Evolutionary conservation across 23 tunicate species (phyloP).

Genomic region (Corella eumyota): DNA sequence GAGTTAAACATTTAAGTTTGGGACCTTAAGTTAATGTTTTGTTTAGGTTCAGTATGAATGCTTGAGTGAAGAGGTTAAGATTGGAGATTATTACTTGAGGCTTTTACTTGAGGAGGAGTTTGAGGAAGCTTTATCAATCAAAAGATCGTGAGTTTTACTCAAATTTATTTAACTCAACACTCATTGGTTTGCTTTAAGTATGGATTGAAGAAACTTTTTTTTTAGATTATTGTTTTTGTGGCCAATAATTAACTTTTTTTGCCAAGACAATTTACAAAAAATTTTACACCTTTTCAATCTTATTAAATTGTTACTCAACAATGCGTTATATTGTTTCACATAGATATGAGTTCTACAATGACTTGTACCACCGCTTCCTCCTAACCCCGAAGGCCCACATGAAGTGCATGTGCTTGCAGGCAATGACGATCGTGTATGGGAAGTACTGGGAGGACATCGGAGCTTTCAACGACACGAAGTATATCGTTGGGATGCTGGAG

Average conservation of each 20-base stretch:
- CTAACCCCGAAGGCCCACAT: slow-evolving; percentile 82
- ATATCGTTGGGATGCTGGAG: slow-evolving; percentile 88
- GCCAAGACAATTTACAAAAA: no score
- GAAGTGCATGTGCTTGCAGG: slow-evolving; percentile 98
- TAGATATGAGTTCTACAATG: slow-evolving; percentile 92
- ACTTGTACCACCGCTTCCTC: slow-evolving; percentile 92
- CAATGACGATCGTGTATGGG: slow-evolving; percentile 94
- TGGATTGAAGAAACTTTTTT: no score
- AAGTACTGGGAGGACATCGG: slow-evolving; percentile 95
- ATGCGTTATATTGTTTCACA: neutral
- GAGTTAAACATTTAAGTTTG: neutral
- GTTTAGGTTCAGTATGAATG: slow-evolving; percentile 73
- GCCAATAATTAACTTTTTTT: no score
- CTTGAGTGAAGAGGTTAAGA: slow-evolving; percentile 77
- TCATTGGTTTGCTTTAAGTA: no score
- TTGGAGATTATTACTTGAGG: slow-evolving; percentile 93
- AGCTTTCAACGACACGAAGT: slow-evolving; percentile 88
- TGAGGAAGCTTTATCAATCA: slow-evolving; percentile 67
- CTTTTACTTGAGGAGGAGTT: slow-evolving; percentile 88
- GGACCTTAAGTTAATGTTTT: neutral
- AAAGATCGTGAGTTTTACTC: slow-evolving; percentile 82
- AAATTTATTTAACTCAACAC: no score
- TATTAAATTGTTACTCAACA: no score
- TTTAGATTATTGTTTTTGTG: no score
- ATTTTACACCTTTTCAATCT: no score